Base-by-base conservation (phyloP, 1,140 invertebrate species). In the Bombus polaris region DNA sequence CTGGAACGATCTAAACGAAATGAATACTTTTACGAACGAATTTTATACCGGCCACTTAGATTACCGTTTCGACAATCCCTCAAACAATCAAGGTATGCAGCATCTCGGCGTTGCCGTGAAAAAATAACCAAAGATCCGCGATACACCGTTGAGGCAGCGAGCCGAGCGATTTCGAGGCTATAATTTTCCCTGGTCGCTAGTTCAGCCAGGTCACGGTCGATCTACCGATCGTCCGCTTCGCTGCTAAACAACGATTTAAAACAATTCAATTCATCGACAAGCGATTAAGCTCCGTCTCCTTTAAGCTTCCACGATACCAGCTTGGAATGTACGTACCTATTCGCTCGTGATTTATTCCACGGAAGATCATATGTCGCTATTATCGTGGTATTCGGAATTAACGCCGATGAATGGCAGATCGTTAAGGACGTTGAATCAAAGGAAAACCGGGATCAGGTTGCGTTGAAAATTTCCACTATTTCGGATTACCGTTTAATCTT, bases 181-280 rank as follows among this genome's bases (percentile, higher is more conserved):
- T 76, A 76, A 76, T 76, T 76, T 76, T 53, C 42, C 42, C 2
- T 22, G 22, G 65, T 79, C 65, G 62, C n/a, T 44, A 25, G 39
- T 57, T 47, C 44, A 71, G 25, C 35, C 32, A 35, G 70, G 70
- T 73, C 77, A 80, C 77, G 77, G 39, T 28, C 65, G 62, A 66
- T 80, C 77, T 68, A 22, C 35, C 12, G 42, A 44, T 59, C 53
- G 35, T 35, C 25, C 12, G 42, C 28, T 47, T 12, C 59, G 77
- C 57, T 47, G 18, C 65, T 70, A 74, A 73, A 74, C 28, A 32
- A 62, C 53, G 32, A 47, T 82, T 74, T 59, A 82, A 82, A 82
- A 82, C 81, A 75, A 82, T 82, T 82, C 59, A 22, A 82, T 82
- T 47, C 39, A 35, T 66, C 39, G 47, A 81, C 71, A 44, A 75